Evolutionary conservation across 92 coral and sea anemone species (phyloP), one percentile per base, ranked within the genome.

Genomic region (Metridium senile): DNA sequence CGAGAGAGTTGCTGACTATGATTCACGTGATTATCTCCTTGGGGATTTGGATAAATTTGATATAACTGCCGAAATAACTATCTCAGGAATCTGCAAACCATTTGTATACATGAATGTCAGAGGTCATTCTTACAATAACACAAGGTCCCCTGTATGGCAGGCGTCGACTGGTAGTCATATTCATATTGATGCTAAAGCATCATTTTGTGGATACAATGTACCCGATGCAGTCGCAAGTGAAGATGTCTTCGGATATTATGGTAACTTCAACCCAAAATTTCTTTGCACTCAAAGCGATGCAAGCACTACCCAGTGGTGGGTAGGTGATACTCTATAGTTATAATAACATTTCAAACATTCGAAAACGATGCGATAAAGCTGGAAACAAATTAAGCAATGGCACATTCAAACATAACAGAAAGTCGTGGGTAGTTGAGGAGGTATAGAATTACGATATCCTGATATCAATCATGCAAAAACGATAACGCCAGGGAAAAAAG

Each of bases 291-390:
- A 8, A 45, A 45, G n/a, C 52, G 17, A 45, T 7, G 17, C 52
- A 45, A 45, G 49, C 49, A 39, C 49, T 13, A 39, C 49, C 49
- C 61, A 54, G 23, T 54, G 61, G 61, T 54, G 61, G 61, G n/a
- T 45, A 45, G 52, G 52, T 45, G 52, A 45, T n/a, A n/a, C n/a
- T n/a, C n/a, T n/a, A n/a, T n/a, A n/a, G n/a, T n/a, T n/a, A n/a
- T n/a, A n/a, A n/a, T n/a, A n/a, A n/a, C n/a, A n/a, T n/a, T n/a
- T n/a, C n/a, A n/a, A n/a, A n/a, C n/a, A n/a, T n/a, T n/a, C n/a
- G n/a, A n/a, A n/a, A n/a, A n/a, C n/a, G 27, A 58, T 22, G 27
- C 22, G 63, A 58, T 11, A 0, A 27, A 27, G n/a, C n/a, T n/a
- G n/a, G n/a, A n/a, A n/a, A n/a, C n/a, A n/a, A n/a, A n/a, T n/a